Percentiles rank a stretch among this genome's conserved stretches.
Evolutionary conservation across 2,113 vertebrate genomes (phyloP).

Genomic region (Alexandromys fortis): DNA sequence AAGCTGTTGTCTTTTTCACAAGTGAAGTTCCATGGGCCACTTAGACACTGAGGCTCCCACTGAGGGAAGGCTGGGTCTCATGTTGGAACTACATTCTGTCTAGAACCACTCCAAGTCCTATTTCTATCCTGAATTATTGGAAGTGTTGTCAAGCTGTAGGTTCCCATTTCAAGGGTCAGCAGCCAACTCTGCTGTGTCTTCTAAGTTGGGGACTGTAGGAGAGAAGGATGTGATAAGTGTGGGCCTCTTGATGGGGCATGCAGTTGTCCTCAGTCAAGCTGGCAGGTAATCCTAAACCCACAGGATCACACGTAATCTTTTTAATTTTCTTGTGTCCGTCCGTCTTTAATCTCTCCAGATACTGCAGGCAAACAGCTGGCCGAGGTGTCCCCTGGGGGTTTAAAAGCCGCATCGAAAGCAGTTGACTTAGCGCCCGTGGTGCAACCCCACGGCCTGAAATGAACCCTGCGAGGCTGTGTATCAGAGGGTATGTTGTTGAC

Average conservation of each 20-base stretch:
- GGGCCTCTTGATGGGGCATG: constrained; percentile 63
- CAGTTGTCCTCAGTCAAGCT: constrained; percentile 75
- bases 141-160: background rate
- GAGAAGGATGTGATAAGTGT: constrained; percentile 20
- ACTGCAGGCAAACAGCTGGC: constrained; percentile 86
- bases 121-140: constrained; percentile 40
- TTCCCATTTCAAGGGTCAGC: constrained; percentile 5
- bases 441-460: constrained; percentile 85
- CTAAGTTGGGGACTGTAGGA: background rate
- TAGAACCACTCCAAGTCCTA: background rate
- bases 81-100: constrained; percentile 51
- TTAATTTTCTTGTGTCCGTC: constrained; percentile 88
- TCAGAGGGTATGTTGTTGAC: constrained; percentile 86
- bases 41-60: constrained; percentile 22
- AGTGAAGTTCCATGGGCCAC: background rate
- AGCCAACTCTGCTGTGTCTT: constrained; percentile 39
- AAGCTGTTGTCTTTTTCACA: background rate
- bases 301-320: constrained; percentile 86
- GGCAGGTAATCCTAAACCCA: constrained; percentile 81
- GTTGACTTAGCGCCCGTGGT: constrained; percentile 86
- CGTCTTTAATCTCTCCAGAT: constrained; percentile 88
- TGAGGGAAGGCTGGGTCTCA: background rate
- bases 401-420: constrained; percentile 85
- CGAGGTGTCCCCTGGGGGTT: constrained; percentile 85
- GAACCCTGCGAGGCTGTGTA: constrained; percentile 86